Evolutionary conservation across 2,113 vertebrate species (phyloP).

Genomic region (Arvicanthis niloticus): DNA sequence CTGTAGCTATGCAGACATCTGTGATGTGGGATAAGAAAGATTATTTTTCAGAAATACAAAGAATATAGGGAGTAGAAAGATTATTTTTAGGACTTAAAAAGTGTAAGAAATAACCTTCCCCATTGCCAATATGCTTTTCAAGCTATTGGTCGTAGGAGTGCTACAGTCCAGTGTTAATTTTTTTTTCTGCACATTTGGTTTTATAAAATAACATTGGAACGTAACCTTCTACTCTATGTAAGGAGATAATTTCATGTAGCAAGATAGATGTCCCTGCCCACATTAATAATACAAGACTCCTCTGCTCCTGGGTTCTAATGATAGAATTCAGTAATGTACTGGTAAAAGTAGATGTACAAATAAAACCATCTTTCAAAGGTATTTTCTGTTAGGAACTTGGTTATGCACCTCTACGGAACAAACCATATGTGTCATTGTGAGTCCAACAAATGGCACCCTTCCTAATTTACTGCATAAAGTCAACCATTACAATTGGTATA

Average conservation of each 20-base stretch:
- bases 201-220: constrained; percentile 59
- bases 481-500: neutral
- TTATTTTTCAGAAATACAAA: constrained; percentile 62
- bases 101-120: constrained; percentile 25
- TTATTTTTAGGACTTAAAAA: constrained; percentile 57
- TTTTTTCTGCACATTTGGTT: constrained; percentile 5
- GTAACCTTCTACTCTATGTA: neutral
- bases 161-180: neutral
- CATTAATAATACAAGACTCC: constrained; percentile 16
- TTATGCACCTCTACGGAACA: neutral
- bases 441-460: constrained; percentile 10
- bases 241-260: constrained; percentile 30
- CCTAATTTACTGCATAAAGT: constrained; percentile 30
- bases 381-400: constrained; percentile 33
- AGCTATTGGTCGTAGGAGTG: neutral
- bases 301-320: constrained; percentile 45
- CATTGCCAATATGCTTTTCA: constrained; percentile 44
- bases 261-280: neutral
- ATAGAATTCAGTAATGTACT: neutral
- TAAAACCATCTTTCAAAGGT: constrained; percentile 35
- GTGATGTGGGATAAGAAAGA: constrained; percentile 68
- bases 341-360: neutral
- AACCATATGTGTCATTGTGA: neutral
- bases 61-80: constrained; percentile 39
- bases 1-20: constrained; percentile 70